A percentile compares a stretch with the other conserved stretches of the same genome.
Conservation (phyloP, 53 echinoderm and acorn worm genomes). For the Paracentrotus lividus region DNA sequence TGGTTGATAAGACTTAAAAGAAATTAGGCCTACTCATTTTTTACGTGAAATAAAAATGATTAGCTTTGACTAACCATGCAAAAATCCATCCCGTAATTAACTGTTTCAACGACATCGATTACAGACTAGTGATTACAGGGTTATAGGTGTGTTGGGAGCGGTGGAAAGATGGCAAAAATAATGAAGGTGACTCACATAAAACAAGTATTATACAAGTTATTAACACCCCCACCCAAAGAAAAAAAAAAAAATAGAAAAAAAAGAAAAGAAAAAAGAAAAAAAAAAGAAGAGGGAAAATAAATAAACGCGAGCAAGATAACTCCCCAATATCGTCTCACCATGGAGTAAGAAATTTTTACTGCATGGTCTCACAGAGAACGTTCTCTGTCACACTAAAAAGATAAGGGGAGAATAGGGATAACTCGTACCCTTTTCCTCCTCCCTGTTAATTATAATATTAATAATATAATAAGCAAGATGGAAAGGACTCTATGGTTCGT, state of each 20-base stretch:
- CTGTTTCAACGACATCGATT: neutral
- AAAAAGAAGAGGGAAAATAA: too few species aligned
- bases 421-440: neutral
- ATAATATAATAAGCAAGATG: neutral
- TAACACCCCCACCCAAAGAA: too few species aligned
- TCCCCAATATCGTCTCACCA: too few species aligned
- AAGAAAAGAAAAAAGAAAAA: too few species aligned
- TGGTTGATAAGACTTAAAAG: neutral
- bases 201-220: too few species aligned
- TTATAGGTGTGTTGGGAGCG: neutral
- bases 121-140: neutral
- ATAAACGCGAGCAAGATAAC: too few species aligned
- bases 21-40: neutral
- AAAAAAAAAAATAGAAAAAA: too few species aligned
- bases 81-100: neutral
- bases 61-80: neutral
- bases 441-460: neutral
- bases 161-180: neutral
- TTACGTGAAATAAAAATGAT: neutral
- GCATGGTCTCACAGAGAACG: neutral
- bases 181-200: too few species aligned
- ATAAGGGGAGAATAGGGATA: neutral
- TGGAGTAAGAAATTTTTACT: too few species aligned
- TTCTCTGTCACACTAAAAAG: neutral
- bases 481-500: neutral